Conservation (phyloP, 1,140 invertebrate genomes). For the Drosophila pectinifera region DNA sequence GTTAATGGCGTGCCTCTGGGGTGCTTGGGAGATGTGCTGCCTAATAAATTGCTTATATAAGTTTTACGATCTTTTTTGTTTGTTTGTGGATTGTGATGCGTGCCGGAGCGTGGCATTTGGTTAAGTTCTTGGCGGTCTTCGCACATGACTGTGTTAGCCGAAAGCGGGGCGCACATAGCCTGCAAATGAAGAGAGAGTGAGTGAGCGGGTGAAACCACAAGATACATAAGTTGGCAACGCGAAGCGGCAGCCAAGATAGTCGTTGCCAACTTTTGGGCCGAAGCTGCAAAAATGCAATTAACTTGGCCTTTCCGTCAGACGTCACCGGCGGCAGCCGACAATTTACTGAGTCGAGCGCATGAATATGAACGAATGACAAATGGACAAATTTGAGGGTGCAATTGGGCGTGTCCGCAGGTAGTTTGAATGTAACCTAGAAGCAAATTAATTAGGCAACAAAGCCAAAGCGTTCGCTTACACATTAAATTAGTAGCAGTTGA, state of each 20-base stretch:
- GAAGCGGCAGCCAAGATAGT: background rate
- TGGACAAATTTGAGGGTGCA: conserved; percentile 61
- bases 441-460: conserved; percentile 43
- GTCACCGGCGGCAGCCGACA: too few species aligned
- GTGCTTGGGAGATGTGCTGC: conserved; percentile 6
- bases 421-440: conserved; percentile 45
- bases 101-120: conserved; percentile 54
- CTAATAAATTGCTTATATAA: conserved; percentile 56
- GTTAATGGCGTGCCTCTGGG: conserved; percentile 8
- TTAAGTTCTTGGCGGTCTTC: conserved; percentile 26
- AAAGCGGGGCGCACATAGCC: conserved; percentile 60
- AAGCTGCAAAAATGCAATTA: conserved; percentile 20
- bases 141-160: conserved; percentile 39
- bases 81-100: conserved; percentile 27
- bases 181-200: conserved; percentile 26
- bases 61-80: conserved; percentile 42
- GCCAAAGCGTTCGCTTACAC: conserved; percentile 37
- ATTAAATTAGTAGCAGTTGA: conserved; percentile 43
- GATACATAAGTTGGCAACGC: conserved; percentile 51
- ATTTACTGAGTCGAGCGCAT: conserved; percentile 24
- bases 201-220: conserved; percentile 18
- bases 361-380: conserved; percentile 53
- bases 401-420: conserved; percentile 68
- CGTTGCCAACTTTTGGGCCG: conserved; percentile 52
- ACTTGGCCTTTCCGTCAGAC: background rate